These are phyloP conservation scores for Epinotia ramella DNA, from an alignment of 2,888 invertebrate species.

Conservation along the genomic window DNA sequence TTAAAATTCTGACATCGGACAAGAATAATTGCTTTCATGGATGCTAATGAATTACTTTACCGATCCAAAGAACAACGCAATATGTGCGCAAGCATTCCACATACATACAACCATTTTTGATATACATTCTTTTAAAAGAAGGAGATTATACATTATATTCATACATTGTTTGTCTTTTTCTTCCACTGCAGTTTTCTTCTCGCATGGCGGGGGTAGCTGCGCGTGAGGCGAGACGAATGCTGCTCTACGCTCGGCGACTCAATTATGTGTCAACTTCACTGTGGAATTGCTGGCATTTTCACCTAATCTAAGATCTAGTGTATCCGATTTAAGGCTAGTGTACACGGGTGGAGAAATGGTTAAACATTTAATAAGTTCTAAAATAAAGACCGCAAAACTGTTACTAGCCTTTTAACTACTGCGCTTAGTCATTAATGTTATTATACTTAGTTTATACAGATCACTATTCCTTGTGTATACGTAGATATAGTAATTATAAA, in stretches of 20 bases:
- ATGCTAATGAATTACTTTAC: conserved; percentile 26
- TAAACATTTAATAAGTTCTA: too few species aligned
- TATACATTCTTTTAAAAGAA: not conserved
- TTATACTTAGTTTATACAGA: too few species aligned
- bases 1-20: conserved; percentile 24
- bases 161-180: not conserved
- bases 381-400: too few species aligned
- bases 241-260: conserved; percentile 30
- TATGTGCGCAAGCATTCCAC: not conserved
- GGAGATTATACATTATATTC: not conserved
- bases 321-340: conserved; percentile 27
- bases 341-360: not conserved
- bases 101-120: not conserved
- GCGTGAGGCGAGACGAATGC: conserved; percentile 27
- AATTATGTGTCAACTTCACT: conserved; percentile 50
- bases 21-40: conserved; percentile 33
- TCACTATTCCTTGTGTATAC: too few species aligned
- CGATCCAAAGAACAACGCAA: not conserved
- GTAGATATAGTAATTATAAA: too few species aligned
- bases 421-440: too few species aligned
- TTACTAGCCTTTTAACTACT: too few species aligned
- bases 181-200: not conserved
- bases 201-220: not conserved
- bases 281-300: conserved; percentile 54
- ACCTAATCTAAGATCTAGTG: conserved; percentile 49